phyloP scores from a whole-genome alignment of 1,140 invertebrate species.

The Drosophila asahinai region DNA sequence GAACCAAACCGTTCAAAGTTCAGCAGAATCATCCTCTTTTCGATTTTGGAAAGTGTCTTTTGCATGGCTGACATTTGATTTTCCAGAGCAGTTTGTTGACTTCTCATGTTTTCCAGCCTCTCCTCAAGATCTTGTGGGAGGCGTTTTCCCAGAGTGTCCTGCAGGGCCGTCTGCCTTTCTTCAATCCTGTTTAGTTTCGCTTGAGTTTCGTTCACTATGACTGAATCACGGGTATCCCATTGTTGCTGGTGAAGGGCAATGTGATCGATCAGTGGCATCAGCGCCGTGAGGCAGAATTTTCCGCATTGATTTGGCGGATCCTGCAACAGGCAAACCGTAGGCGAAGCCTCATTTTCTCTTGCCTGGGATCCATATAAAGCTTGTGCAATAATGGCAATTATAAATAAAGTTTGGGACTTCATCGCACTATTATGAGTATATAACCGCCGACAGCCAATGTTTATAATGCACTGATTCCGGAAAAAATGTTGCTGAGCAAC shows the following conservation, averaged over 20 bases:
- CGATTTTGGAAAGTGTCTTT: not conserved
- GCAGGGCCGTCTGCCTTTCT: not conserved
- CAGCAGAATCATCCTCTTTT: no score
- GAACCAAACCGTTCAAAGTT: not conserved
- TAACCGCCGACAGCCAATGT: not conserved
- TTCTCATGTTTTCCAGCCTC: not conserved
- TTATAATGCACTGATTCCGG: not conserved
- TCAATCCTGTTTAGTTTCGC: slow-evolving; percentile 4
- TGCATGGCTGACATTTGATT: not conserved
- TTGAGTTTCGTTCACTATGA: not conserved
- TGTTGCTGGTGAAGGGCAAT: slow-evolving; percentile 12
- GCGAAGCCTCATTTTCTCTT: no score
- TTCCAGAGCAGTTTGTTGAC: not conserved
- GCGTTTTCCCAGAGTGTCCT: not conserved
- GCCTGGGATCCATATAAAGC: not conserved
- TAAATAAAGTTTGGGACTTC: not conserved
- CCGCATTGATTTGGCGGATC: slow-evolving; percentile 8
- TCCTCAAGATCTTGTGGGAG: not conserved
- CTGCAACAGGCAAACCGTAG: not conserved
- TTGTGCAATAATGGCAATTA: not conserved
- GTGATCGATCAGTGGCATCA: slow-evolving; percentile 17
- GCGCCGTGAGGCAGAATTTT: not conserved
- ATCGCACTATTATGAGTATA: not conserved
- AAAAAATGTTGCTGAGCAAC: no score
- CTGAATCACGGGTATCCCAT: slow-evolving; percentile 4